Evolutionary conservation across 2,113 vertebrate species (phyloP), one percentile per base, ranked within the genome.

Genomic region (Hydrochoerus hydrochaeris): DNA sequence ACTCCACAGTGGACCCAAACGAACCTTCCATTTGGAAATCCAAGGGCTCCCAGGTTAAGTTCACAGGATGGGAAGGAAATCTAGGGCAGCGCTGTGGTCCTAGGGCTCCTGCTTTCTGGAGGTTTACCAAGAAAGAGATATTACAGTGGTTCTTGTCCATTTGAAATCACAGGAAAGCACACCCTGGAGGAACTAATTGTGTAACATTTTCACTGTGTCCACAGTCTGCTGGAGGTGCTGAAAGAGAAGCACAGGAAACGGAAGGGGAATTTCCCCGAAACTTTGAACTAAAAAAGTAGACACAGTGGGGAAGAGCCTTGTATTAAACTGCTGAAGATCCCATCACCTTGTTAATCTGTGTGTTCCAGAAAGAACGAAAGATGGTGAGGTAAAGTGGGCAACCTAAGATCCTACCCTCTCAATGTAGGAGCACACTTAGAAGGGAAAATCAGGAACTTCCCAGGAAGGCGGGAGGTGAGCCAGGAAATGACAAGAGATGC

Each of bases 1-100:
- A 58, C 9, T 19, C 16, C 9, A 60, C 7, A 22, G 22, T 28
- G 17, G 9, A 54, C 7, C 0, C 0, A 0, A 19, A 12, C 63
- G 13, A n/a, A 24, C 65, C 54, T 89, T 38, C n/a, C 13, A 63
- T 26, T 90, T 28, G 5, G 44, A 88, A 86, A 86, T 5, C 3
- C 20, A 71, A 4, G 7, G 46, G 10, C 14, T 17, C 38, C 14
- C 0, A 20, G 19, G 52, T 67, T 82, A 14, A 82, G 58, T 67
- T 82, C 19, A 82, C 10, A 44, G 32, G 14, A 28, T 77, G 12
- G 30, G 65, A 46, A 3, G 10, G 3, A 17, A 54, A 7, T n/a
- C 2, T 30, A 58, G 7, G 58, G 28, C 3, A 67, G 22, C 17
- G 7, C 1, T 58, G 13, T 17, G 28, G 3, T 71, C 26, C 60